Conservation (phyloP, 2,797 vertebrate species). For the Pantherophis alleghaniensis region DNA sequence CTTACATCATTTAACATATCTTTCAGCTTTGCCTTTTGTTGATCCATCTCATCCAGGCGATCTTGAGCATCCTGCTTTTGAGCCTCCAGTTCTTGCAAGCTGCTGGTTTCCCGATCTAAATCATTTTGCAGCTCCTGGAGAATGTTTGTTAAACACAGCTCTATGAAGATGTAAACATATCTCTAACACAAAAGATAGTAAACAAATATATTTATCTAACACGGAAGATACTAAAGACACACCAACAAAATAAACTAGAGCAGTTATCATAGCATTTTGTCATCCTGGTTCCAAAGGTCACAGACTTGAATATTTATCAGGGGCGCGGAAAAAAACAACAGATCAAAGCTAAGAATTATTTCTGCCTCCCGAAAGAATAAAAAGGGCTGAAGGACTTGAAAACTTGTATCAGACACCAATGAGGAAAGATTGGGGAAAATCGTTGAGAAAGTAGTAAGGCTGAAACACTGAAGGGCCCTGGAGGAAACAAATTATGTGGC, state of each 20-base stretch:
- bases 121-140: slow-evolving; percentile 92
- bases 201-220: background rate
- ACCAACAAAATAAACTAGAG: background rate
- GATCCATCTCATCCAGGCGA: slow-evolving; percentile 95
- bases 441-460: background rate
- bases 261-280: background rate
- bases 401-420: background rate
- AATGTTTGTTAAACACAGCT: background rate
- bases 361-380: background rate
- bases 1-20: slow-evolving; percentile 92
- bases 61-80: slow-evolving; percentile 97
- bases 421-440: background rate
- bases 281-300: background rate
- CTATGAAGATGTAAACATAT: background rate
- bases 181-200: background rate
- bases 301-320: background rate
- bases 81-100: slow-evolving; percentile 90
- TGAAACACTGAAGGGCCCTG: background rate
- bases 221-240: background rate
- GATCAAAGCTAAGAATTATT: background rate
- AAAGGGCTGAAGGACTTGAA: background rate
- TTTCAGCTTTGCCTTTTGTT: slow-evolving; percentile 93
- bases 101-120: slow-evolving; percentile 88
- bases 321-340: background rate
- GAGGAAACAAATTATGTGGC: background rate